phyloP scores from a whole-genome alignment of 2,888 invertebrate species.

The Philonicus albiceps region DNA sequence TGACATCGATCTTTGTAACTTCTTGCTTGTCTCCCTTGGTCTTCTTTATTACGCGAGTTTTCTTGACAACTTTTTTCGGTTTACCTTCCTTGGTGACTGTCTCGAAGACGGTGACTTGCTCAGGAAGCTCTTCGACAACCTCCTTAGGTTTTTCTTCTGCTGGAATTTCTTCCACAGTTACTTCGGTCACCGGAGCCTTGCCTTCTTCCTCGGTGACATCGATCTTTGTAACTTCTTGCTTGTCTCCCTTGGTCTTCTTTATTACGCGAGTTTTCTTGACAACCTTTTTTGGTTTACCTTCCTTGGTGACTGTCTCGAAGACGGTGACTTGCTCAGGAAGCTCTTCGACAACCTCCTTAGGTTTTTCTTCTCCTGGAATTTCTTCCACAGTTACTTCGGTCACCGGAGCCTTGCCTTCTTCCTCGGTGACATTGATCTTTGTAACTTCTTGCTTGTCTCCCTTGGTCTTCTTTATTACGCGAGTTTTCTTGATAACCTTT shows the following conservation, averaged over 20 bases:
- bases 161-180: slow-evolving; percentile 50
- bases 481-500: slow-evolving; percentile 53
- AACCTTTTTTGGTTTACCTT: slow-evolving; percentile 54
- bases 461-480: slow-evolving; percentile 58
- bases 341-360: slow-evolving; percentile 50
- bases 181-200: slow-evolving; percentile 58
- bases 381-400: slow-evolving; percentile 53
- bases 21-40: slow-evolving; percentile 57
- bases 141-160: slow-evolving; percentile 37
- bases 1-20: slow-evolving; percentile 61
- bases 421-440: slow-evolving; percentile 54
- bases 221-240: slow-evolving; percentile 61
- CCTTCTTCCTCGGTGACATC: slow-evolving; percentile 61
- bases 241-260: slow-evolving; percentile 58
- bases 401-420: slow-evolving; percentile 53
- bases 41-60: slow-evolving; percentile 56
- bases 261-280: slow-evolving; percentile 56
- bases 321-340: slow-evolving; percentile 51
- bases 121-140: slow-evolving; percentile 56
- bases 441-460: slow-evolving; percentile 59
- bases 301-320: slow-evolving; percentile 50
- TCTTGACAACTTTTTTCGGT: slow-evolving; percentile 58
- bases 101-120: slow-evolving; percentile 51
- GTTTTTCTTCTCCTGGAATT: slow-evolving; percentile 47
- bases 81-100: slow-evolving; percentile 54